These are phyloP conservation scores for Psix sp. DNA, from an alignment of 1,140 invertebrate species.

Conservation along the genomic window DNA sequence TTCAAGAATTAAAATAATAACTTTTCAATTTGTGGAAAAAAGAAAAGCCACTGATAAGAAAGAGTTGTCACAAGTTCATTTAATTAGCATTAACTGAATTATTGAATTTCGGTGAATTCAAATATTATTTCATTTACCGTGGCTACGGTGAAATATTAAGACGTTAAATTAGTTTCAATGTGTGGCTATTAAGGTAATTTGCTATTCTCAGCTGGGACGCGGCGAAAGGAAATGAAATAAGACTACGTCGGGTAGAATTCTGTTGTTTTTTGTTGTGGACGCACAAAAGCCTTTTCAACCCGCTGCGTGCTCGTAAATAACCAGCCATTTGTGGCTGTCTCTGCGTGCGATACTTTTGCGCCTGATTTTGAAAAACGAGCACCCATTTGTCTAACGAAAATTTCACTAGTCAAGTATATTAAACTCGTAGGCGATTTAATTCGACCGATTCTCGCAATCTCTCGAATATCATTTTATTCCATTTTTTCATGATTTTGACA, in stretches of 20 bases:
- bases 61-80: conserved; percentile 1
- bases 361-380: too few species aligned
- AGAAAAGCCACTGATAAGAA: neutral
- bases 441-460: too few species aligned
- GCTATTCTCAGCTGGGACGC: conserved; percentile 3
- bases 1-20: conserved; percentile 40
- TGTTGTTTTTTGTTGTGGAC: conserved; percentile 5
- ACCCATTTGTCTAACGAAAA: too few species aligned
- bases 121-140: conserved; percentile 5
- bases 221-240: conserved; percentile 17
- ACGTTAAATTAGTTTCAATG: conserved; percentile 21
- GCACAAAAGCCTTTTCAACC: neutral
- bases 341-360: too few species aligned
- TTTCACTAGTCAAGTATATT: too few species aligned
- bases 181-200: conserved; percentile 17
- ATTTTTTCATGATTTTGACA: too few species aligned
- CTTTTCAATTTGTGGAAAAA: conserved; percentile 15
- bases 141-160: conserved; percentile 21
- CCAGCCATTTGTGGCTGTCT: too few species aligned
- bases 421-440: too few species aligned
- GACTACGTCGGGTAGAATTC: neutral
- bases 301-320: neutral
- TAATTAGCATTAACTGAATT: conserved; percentile 31
- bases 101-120: conserved; percentile 22
- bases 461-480: too few species aligned